Base-by-base conservation (phyloP, 2,888 invertebrate species). In the Thalpophila matura region DNA sequence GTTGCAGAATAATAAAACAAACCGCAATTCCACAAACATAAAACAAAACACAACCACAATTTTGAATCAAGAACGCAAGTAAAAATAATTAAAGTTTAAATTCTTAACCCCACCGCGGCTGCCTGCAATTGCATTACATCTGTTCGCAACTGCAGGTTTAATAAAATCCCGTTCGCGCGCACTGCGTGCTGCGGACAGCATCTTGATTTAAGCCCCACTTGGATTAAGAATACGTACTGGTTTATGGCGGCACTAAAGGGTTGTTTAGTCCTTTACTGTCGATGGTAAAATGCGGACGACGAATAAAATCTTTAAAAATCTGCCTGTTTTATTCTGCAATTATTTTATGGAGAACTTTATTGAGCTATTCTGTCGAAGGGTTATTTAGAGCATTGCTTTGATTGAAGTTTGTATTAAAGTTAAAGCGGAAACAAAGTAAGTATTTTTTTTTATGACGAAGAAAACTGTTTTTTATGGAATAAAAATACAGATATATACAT, bases 181-280 rank as follows among this genome's bases (percentile, higher is more conserved):
- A 60, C 69, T 70, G 74, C 64, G 68, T 83, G 84, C 57, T 58
- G 51, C 61, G 56, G 85, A 83, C 83, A 79, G 75, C 64, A 47
- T 46, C 60, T 74, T 84, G 83, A 84, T 84, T 83, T 84, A 83
- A 79, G 73, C 56, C 74, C 70, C 69, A 77, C 74, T 70, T 56
- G 73, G 71, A 64, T 72, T 72, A 78, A 81, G 78, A 75, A 77
- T 81, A 79, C 74, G 75, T 70, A 65, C 77, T 61, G 72, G 57
- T 80, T 84, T 84, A 84, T 81, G 33, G 79, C 80, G 18, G 51
- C 65, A 68, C 65, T 80, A 68, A 77, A 69, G 78, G 74, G 66
- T 55, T 67, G 67, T 77, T 75, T 70, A 70, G 80, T 53, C 47
- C 59, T 77, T 64, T 71, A 71, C 59, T 73, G 72, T 81, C 74